These are phyloP conservation scores for Tricholauxania praeusta DNA, from an alignment of 2,888 invertebrate species.

Conservation along the genomic window DNA sequence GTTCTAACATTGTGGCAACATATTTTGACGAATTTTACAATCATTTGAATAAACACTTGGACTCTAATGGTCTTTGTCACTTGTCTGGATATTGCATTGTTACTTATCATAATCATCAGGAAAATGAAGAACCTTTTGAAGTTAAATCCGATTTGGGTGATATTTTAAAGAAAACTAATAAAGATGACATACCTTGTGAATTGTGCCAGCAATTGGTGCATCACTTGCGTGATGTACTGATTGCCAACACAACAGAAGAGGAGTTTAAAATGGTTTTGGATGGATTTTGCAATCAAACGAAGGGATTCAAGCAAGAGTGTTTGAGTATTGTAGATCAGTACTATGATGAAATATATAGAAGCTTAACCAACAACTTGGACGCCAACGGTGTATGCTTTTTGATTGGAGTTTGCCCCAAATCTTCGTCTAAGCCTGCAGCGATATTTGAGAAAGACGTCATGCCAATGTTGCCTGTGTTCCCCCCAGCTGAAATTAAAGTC, in stretches of 20 bases:
- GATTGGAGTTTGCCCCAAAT: conserved; percentile 70
- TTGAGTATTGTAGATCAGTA: conserved; percentile 82
- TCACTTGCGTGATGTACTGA: conserved; percentile 82
- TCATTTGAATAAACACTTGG: conserved; percentile 74
- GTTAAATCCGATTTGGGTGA: conserved; percentile 66
- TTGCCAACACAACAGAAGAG: conserved; percentile 85
- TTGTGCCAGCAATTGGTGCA: conserved; percentile 85
- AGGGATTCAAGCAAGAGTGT: conserved; percentile 81
- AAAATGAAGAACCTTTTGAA: conserved; percentile 73
- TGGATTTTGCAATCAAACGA: conserved; percentile 85
- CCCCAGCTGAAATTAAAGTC: conserved; percentile 67
- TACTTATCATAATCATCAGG: conserved; percentile 74
- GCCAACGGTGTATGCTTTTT: conserved; percentile 78
- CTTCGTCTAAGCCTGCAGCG: conserved; percentile 35
- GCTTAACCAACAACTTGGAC: conserved; percentile 77
- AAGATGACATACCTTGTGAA: conserved; percentile 83
- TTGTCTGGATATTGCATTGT: conserved; percentile 80
- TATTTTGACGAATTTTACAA: conserved; percentile 80
- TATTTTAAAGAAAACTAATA: conserved; percentile 17
- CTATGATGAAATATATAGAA: conserved; percentile 79
- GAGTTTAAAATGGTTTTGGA: conserved; percentile 84
- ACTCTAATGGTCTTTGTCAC: conserved; percentile 78
- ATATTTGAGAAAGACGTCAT: conserved; percentile 68
- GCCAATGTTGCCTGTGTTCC: conserved; percentile 72
- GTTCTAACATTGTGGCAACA: conserved; percentile 78